These are phyloP conservation scores for Copidosoma aretas DNA, from an alignment of 2,888 invertebrate genomes.

Conservation along the genomic window DNA sequence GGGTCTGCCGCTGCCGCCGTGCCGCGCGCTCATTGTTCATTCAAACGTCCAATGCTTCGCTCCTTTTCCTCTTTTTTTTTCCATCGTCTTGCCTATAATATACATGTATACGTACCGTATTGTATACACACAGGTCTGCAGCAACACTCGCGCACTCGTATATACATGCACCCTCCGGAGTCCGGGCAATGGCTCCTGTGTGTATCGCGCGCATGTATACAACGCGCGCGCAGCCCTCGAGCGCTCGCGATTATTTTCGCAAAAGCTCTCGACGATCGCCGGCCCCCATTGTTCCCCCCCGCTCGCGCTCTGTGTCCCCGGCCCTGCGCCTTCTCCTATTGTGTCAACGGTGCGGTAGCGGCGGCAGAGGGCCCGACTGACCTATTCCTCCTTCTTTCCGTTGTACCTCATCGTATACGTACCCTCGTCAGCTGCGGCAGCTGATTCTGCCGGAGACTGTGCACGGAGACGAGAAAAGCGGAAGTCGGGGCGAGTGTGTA, in stretches of 20 bases:
- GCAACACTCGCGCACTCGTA: too few species aligned
- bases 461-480: background rate
- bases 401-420: background rate
- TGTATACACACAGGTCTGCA: too few species aligned
- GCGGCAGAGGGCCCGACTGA: conserved; percentile 22
- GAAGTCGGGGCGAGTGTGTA: background rate
- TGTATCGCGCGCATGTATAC: too few species aligned
- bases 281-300: conserved; percentile 25
- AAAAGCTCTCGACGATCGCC: conserved; percentile 32
- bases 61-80: conserved; percentile 17
- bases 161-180: background rate
- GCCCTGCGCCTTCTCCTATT: background rate
- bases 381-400: conserved; percentile 33
- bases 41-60: conserved; percentile 33
- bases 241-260: conserved; percentile 36
- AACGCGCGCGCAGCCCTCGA: background rate
- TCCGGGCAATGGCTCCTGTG: too few species aligned
- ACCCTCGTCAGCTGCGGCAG: conserved; percentile 11
- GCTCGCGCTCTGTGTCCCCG: conserved; percentile 29
- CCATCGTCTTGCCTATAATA: too few species aligned
- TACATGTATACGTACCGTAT: too few species aligned
- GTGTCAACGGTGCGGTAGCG: background rate
- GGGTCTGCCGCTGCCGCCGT: background rate
- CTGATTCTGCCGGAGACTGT: background rate
- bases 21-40: conserved; percentile 34